phyloP scores from a whole-genome alignment of 2,113 vertebrate genomes.

The Mystacornis crossleyi region DNA sequence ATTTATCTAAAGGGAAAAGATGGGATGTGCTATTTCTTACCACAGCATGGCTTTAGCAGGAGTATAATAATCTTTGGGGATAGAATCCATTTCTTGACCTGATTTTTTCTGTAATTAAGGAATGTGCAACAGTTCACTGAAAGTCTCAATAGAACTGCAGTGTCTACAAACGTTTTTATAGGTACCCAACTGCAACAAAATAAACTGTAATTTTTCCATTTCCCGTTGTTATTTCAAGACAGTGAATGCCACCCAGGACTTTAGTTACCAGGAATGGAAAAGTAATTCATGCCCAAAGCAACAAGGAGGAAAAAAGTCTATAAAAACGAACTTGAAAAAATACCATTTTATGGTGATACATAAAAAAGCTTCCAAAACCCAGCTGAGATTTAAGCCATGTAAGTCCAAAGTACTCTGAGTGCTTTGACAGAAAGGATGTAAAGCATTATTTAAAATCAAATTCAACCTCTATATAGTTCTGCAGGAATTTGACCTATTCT shows the following conservation, averaged over 20 bases:
- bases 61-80: conserved; percentile 2
- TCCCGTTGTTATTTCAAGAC: conserved; percentile 4
- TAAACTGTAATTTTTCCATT: conserved; percentile 22
- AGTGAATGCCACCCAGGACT: conserved; percentile 10
- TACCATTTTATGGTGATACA: neutral
- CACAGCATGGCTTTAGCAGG: neutral
- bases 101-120: conserved; percentile 48
- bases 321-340: conserved; percentile 15
- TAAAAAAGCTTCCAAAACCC: conserved; percentile 27
- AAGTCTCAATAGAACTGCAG: neutral
- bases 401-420: conserved; percentile 20
- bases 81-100: conserved; percentile 20
- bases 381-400: conserved; percentile 14
- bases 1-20: neutral
- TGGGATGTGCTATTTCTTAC: neutral
- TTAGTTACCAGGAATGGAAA: conserved; percentile 28
- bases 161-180: neutral
- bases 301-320: neutral
- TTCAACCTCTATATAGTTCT: neutral
- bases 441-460: conserved; percentile 37
- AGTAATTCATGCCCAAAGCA: conserved; percentile 42
- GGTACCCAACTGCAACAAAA: neutral
- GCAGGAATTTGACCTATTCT: neutral
- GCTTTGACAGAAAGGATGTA: conserved; percentile 31
- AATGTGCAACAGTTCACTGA: neutral